Evolutionary conservation across 2,797 vertebrate species (phyloP).

Genomic region (Potorous gilbertii): DNA sequence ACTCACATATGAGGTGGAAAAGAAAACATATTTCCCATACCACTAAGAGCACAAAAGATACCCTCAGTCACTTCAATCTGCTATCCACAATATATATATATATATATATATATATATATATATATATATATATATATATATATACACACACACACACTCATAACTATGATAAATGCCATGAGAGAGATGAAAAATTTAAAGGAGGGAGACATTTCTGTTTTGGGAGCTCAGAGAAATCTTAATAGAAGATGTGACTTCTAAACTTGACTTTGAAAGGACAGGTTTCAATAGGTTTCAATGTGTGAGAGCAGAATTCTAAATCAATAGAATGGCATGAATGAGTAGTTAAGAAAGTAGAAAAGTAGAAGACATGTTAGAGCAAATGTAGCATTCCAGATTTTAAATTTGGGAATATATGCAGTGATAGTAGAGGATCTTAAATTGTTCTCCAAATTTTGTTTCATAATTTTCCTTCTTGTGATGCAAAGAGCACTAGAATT

Average conservation of each 20-base stretch:
- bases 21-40: not conserved
- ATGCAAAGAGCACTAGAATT: not conserved
- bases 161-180: not conserved
- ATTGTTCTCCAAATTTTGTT: not conserved
- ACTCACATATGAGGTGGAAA: not conserved
- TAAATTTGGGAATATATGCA: not conserved
- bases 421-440: not conserved
- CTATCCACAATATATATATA: not conserved
- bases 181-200: not conserved
- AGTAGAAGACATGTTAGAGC: not conserved
- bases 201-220: not conserved
- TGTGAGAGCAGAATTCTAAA: not conserved
- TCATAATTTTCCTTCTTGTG: not conserved
- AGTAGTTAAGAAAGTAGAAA: not conserved
- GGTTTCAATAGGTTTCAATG: not conserved
- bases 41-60: not conserved
- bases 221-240: not conserved
- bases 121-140: too few species aligned
- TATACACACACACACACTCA: not conserved
- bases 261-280: not conserved
- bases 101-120: too few species aligned
- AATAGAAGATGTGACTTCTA: not conserved
- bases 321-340: not conserved
- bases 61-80: not conserved
- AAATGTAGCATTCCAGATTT: not conserved